Conservation (phyloP, 2,888 invertebrate genomes). For the Pristionchus arcanus region DNA sequence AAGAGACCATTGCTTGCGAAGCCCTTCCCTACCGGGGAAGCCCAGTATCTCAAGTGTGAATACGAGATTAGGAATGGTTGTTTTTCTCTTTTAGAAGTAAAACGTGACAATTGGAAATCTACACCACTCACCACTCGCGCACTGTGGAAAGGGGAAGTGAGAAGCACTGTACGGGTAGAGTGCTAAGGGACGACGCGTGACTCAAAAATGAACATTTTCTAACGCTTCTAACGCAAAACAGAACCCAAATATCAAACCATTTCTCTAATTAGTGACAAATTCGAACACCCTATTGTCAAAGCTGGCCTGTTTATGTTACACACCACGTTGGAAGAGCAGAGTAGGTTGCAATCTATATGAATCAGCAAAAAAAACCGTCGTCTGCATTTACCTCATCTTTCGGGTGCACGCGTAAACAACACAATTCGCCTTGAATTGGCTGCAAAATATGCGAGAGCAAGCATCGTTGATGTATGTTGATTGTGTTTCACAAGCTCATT, state of each 20-base stretch:
- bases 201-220: no score
- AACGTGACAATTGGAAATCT: not conserved
- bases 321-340: no score
- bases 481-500: no score
- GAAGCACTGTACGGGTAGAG: not conserved
- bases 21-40: not conserved
- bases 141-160: not conserved
- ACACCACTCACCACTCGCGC: not conserved
- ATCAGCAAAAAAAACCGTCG: not conserved
- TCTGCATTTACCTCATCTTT: not conserved
- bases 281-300: no score
- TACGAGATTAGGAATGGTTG: not conserved
- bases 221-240: no score
- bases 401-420: not conserved
- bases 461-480: no score
- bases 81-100: not conserved
- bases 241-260: no score
- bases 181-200: not conserved
- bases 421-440: not conserved
- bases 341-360: not conserved
- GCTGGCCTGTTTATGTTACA: no score
- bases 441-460: not conserved
- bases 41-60: slow-evolving; percentile 4
- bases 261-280: no score
- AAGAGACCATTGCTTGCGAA: no score